Percentiles rank a stretch among this genome's conserved stretches.
phyloP scores from a whole-genome alignment of 1,140 invertebrate species.

The Calephelis nemesis region DNA sequence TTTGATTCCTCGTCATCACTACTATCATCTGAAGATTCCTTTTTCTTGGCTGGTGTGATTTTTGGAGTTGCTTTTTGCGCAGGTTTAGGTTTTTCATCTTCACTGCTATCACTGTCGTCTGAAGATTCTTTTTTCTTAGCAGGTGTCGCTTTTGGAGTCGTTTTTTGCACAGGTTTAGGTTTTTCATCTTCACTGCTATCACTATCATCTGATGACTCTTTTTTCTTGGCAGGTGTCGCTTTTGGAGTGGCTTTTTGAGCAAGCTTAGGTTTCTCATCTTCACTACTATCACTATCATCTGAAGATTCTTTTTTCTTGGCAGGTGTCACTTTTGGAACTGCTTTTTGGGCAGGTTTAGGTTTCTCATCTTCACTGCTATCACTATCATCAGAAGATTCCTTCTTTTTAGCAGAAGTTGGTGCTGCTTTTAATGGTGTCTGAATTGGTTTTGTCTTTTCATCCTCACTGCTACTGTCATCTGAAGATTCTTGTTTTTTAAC shows the following conservation, averaged over 20 bases:
- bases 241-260: slow-evolving; percentile 30
- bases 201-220: slow-evolving; percentile 50
- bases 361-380: slow-evolving; percentile 45
- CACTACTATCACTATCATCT: slow-evolving; percentile 40
- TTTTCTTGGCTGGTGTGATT: slow-evolving; percentile 34
- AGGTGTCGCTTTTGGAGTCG: slow-evolving; percentile 25
- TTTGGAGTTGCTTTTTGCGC: slow-evolving; percentile 30
- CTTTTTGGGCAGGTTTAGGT: slow-evolving; percentile 33
- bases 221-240: slow-evolving; percentile 34
- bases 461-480: slow-evolving; percentile 41
- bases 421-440: background rate
- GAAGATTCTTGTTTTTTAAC: slow-evolving; percentile 39
- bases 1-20: slow-evolving; percentile 44
- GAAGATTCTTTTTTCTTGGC: slow-evolving; percentile 40
- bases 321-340: slow-evolving; percentile 25
- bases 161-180: slow-evolving; percentile 33
- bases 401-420: slow-evolving; percentile 15
- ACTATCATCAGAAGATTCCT: slow-evolving; percentile 42
- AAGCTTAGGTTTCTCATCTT: slow-evolving; percentile 34
- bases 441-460: slow-evolving; percentile 36
- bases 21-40: slow-evolving; percentile 50
- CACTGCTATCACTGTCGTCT: slow-evolving; percentile 40
- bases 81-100: slow-evolving; percentile 35
- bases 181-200: slow-evolving; percentile 47
- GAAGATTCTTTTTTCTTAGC: slow-evolving; percentile 41